phyloP scores from a whole-genome alignment of 1,140 invertebrate species.

The Papilio helenus region DNA sequence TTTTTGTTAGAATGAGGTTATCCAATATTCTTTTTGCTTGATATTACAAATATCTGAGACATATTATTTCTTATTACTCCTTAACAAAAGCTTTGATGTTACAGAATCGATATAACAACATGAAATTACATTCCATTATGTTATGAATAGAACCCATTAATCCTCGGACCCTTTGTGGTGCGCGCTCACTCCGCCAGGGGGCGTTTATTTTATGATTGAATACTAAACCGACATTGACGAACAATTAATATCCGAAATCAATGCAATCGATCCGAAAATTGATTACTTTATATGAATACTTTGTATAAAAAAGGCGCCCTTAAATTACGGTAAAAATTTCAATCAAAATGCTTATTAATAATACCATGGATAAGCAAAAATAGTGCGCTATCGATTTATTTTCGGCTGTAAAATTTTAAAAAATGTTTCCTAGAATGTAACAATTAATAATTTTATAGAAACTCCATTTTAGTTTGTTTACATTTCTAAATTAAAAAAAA shows the following conservation, averaged over 20 bases:
- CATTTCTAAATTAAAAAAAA: not conserved
- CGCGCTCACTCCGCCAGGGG: not conserved
- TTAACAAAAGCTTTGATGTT: constrained; percentile 19
- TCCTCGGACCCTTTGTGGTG: not conserved
- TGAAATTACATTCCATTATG: constrained; percentile 16
- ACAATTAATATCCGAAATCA: not conserved
- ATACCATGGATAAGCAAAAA: too few species aligned
- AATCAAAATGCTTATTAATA: too few species aligned
- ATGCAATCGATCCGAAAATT: not conserved
- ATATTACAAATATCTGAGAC: not conserved
- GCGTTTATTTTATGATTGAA: constrained; percentile 5
- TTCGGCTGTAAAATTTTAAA: too few species aligned
- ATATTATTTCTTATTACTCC: constrained; percentile 5
- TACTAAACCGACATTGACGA: not conserved
- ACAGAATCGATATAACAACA: constrained; percentile 8
- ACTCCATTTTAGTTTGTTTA: not conserved
- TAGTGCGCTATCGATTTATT: too few species aligned
- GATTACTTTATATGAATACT: too few species aligned
- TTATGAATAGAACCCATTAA: constrained; percentile 20
- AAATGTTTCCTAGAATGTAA: too few species aligned
- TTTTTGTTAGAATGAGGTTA: not conserved
- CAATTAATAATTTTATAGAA: not conserved
- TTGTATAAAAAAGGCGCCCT: too few species aligned
- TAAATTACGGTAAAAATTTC: too few species aligned
- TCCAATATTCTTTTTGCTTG: not conserved